phyloP scores from a whole-genome alignment of 2,888 invertebrate species.

The Lathronympha strigana region DNA sequence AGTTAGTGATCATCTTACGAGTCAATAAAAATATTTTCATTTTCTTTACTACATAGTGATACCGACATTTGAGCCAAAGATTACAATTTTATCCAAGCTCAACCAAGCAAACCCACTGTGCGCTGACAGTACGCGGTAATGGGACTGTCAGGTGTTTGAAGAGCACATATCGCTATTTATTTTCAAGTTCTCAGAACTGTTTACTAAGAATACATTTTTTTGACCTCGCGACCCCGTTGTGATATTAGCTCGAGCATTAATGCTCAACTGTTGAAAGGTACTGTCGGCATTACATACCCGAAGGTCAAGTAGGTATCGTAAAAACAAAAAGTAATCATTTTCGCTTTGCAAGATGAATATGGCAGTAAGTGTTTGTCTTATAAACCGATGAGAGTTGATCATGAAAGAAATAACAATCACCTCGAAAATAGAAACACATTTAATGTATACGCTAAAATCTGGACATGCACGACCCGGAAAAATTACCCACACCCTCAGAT shows the following conservation, averaged over 20 bases:
- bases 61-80: too few relatives aligned
- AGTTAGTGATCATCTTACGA: not conserved
- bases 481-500: too few relatives aligned
- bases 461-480: too few relatives aligned
- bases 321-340: not conserved
- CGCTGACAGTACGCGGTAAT: slow-evolving; percentile 71
- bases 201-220: slow-evolving; percentile 59
- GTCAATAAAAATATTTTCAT: too few relatives aligned
- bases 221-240: slow-evolving; percentile 52
- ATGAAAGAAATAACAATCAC: too few relatives aligned
- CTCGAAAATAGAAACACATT: too few relatives aligned
- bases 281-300: slow-evolving; percentile 47
- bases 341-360: not conserved
- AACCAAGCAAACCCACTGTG: slow-evolving; percentile 51
- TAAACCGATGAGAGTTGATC: too few relatives aligned
- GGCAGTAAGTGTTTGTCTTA: not conserved
- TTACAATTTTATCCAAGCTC: slow-evolving; percentile 27
- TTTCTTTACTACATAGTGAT: too few relatives aligned
- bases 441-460: too few relatives aligned
- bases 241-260: slow-evolving; percentile 33
- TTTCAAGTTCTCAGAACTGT: slow-evolving; percentile 62
- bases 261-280: slow-evolving; percentile 45
- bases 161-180: slow-evolving; percentile 67
- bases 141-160: slow-evolving; percentile 74
- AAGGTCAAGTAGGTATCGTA: slow-evolving; percentile 3